phyloP scores from a whole-genome alignment of 92 coral and sea anemone species.

The Palythoa grandiflora region DNA sequence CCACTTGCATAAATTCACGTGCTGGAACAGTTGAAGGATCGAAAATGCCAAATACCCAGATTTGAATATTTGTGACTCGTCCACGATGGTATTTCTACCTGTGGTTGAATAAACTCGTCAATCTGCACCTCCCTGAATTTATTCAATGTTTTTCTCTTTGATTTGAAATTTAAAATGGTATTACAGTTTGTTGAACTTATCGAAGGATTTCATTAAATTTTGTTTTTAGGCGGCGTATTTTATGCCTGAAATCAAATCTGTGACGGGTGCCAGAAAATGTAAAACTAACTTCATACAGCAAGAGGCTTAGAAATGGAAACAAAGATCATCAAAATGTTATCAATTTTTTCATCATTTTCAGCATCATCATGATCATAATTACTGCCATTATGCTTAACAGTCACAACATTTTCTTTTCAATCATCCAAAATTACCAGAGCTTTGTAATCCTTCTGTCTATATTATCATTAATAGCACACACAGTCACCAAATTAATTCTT shows the following conservation, averaged over 20 bases:
- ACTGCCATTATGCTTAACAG: background rate
- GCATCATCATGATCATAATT: conserved; percentile 7
- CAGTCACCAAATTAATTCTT: conserved; percentile 2
- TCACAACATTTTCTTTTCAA: conserved; percentile 5
- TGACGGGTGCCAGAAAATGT: background rate
- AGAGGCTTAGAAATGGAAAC: conserved; percentile 21
- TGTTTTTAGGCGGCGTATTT: too few species aligned
- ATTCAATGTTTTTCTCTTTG: too few species aligned
- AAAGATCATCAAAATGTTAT: background rate
- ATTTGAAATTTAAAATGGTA: too few species aligned
- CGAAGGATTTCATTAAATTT: too few species aligned
- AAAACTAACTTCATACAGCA: conserved; percentile 5
- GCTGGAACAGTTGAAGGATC: too few species aligned
- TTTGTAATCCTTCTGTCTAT: background rate
- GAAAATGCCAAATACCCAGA: too few species aligned
- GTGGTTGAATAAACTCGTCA: too few species aligned
- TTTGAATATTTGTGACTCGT: too few species aligned
- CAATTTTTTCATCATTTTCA: conserved; percentile 37
- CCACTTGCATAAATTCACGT: too few species aligned
- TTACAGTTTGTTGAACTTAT: too few species aligned
- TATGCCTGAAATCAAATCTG: background rate
- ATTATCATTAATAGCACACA: background rate
- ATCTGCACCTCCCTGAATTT: too few species aligned
- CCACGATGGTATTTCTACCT: too few species aligned
- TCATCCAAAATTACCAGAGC: background rate